Percentiles rank a stretch among this genome's conserved stretches.
Conservation (phyloP, 2,888 invertebrate genomes). For the Anodontia alba region DNA sequence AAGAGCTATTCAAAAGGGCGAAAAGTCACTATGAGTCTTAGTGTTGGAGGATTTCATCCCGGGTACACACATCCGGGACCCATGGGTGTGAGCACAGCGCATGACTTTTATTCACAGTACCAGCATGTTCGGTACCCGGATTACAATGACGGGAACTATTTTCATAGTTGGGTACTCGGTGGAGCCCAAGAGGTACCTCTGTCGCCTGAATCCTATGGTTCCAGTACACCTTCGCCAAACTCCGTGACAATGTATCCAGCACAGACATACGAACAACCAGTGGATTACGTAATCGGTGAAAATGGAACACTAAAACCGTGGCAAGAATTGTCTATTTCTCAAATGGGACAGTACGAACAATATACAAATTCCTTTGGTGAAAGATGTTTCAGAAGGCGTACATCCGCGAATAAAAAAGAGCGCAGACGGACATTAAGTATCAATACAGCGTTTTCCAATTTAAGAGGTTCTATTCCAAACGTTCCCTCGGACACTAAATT, state of each 20-base stretch:
- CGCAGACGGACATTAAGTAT: slow-evolving; percentile 96
- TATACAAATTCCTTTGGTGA: slow-evolving; percentile 70
- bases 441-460: slow-evolving; percentile 96
- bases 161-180: slow-evolving; percentile 77
- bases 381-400: slow-evolving; percentile 75
- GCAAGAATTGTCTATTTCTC: slow-evolving; percentile 35
- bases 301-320: slow-evolving; percentile 31
- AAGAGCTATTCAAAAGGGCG: slow-evolving; percentile 36
- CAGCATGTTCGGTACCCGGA: slow-evolving; percentile 69
- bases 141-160: slow-evolving; percentile 70
- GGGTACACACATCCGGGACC: slow-evolving; percentile 77
- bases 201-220: slow-evolving; percentile 64
- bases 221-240: slow-evolving; percentile 50
- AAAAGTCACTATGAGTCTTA: slow-evolving; percentile 74
- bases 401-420: slow-evolving; percentile 97
- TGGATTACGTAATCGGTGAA: slow-evolving; percentile 37
- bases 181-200: slow-evolving; percentile 59
- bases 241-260: background rate
- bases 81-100: slow-evolving; percentile 60
- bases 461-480: slow-evolving; percentile 97
- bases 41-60: slow-evolving; percentile 78
- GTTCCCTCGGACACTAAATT: slow-evolving; percentile 98
- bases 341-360: slow-evolving; percentile 53
- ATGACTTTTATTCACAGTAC: slow-evolving; percentile 62
- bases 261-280: slow-evolving; percentile 14